phyloP scores from a whole-genome alignment of 2,888 invertebrate genomes.

The Crepidodera aurea region DNA sequence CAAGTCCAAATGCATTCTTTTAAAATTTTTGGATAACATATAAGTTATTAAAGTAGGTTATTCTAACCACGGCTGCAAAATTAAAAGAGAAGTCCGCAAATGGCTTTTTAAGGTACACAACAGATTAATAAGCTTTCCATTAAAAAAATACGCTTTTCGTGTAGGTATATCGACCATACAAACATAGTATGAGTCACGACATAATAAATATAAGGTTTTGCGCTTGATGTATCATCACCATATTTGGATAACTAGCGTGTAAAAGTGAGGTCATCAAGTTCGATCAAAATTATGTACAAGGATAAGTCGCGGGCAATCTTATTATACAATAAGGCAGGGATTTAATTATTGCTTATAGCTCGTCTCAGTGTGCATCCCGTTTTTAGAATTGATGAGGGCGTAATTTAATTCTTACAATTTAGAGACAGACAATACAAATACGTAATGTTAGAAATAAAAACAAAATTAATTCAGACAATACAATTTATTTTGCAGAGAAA shows the following conservation, averaged over 20 bases:
- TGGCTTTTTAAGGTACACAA: too few relatives aligned
- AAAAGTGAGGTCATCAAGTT: slow-evolving; percentile 45
- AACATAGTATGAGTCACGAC: background rate
- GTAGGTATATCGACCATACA: too few relatives aligned
- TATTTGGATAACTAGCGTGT: slow-evolving; percentile 45
- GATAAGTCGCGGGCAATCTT: slow-evolving; percentile 39
- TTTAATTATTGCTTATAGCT: background rate
- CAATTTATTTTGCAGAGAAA: too few relatives aligned
- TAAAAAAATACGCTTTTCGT: too few relatives aligned
- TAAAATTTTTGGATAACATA: too few relatives aligned
- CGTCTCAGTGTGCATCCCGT: background rate
- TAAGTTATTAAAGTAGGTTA: too few relatives aligned
- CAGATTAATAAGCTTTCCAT: too few relatives aligned
- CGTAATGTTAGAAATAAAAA: too few relatives aligned
- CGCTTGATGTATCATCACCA: slow-evolving; percentile 49
- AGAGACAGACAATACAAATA: background rate
- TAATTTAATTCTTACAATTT: background rate
- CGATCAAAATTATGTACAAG: slow-evolving; percentile 65
- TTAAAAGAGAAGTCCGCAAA: too few relatives aligned
- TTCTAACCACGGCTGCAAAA: too few relatives aligned
- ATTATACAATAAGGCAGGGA: background rate
- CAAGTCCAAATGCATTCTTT: too few relatives aligned
- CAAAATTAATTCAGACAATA: too few relatives aligned
- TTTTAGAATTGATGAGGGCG: background rate
- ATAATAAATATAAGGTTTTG: slow-evolving; percentile 31